Percentiles rank a stretch among this genome's conserved stretches.
phyloP scores from a whole-genome alignment of 2,113 vertebrate species.

The Etheostoma spectabile region DNA sequence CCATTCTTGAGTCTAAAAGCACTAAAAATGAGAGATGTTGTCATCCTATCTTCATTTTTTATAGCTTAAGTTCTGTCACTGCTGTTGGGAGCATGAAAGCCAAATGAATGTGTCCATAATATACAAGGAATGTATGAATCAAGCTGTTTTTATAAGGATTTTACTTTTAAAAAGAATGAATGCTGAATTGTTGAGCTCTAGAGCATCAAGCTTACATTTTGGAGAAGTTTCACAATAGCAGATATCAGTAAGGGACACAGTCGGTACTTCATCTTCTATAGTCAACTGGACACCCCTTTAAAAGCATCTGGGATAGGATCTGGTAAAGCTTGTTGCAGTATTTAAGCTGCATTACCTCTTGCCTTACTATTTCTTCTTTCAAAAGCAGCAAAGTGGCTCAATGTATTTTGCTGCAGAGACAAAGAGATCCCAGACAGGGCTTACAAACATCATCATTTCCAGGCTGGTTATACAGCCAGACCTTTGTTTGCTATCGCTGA shows the following conservation, averaged over 20 bases:
- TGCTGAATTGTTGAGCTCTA: not conserved
- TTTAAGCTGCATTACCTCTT: slow-evolving; percentile 45
- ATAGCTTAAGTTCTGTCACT: not conserved
- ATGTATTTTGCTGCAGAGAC: slow-evolving; percentile 38
- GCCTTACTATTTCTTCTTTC: slow-evolving; percentile 19
- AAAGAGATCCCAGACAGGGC: slow-evolving; percentile 23
- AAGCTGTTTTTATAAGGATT: slow-evolving; percentile 4
- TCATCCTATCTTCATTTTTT: not conserved
- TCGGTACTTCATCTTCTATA: slow-evolving; percentile 1
- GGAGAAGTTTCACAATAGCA: not conserved
- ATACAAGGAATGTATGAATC: slow-evolving; percentile 2
- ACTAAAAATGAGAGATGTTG: not conserved
- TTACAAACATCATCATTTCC: slow-evolving; percentile 32
- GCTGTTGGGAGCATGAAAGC: not conserved
- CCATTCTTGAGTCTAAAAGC: not conserved
- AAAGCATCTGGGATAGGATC: slow-evolving; percentile 46
- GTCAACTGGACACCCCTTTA: slow-evolving; percentile 22
- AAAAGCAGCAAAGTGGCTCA: slow-evolving; percentile 37
- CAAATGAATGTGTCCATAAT: not conserved
- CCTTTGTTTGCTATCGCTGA: slow-evolving; percentile 20
- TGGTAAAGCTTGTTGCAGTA: slow-evolving; percentile 39
- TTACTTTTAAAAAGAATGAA: accelerated
- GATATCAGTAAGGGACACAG: not conserved
- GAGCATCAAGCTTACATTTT: not conserved
- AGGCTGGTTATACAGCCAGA: slow-evolving; percentile 25